phyloP scores from a whole-genome alignment of 2,888 invertebrate species.

The Noctua comes region DNA sequence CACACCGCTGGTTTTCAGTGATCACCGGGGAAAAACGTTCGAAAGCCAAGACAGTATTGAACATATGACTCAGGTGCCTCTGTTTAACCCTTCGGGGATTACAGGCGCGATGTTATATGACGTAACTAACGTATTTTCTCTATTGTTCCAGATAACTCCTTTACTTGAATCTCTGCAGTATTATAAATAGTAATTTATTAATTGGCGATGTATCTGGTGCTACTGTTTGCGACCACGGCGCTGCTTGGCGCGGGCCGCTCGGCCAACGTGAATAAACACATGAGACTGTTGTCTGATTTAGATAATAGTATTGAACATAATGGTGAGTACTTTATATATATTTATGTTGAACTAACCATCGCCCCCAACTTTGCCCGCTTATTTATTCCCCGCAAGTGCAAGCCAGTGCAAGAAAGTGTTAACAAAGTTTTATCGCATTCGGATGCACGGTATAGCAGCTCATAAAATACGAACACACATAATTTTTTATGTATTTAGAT shows the following conservation, averaged over 20 bases:
- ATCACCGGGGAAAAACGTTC: no score
- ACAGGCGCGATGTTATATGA: neutral
- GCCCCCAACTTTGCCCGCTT: no score
- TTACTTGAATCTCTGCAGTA: constrained; percentile 81
- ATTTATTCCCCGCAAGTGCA: neutral
- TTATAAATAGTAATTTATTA: constrained; percentile 58
- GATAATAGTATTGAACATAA: constrained; percentile 79
- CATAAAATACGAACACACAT: neutral
- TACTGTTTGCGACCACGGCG: constrained; percentile 75
- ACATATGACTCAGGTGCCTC: neutral
- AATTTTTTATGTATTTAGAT: neutral
- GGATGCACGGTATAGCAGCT: neutral
- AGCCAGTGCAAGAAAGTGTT: neutral
- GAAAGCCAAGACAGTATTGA: no score
- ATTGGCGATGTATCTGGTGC: constrained; percentile 72
- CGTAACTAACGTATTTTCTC: constrained; percentile 28
- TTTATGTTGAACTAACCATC: neutral
- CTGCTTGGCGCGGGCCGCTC: constrained; percentile 72
- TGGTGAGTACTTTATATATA: constrained; percentile 67
- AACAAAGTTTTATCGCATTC: neutral
- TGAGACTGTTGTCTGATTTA: constrained; percentile 77
- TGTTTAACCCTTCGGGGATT: neutral
- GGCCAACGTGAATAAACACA: constrained; percentile 78
- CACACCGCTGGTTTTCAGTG: no score
- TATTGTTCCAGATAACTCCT: constrained; percentile 77